These are phyloP conservation scores for Leptopterna dolabrata DNA, from an alignment of 2,888 invertebrate species.

Conservation along the genomic window DNA sequence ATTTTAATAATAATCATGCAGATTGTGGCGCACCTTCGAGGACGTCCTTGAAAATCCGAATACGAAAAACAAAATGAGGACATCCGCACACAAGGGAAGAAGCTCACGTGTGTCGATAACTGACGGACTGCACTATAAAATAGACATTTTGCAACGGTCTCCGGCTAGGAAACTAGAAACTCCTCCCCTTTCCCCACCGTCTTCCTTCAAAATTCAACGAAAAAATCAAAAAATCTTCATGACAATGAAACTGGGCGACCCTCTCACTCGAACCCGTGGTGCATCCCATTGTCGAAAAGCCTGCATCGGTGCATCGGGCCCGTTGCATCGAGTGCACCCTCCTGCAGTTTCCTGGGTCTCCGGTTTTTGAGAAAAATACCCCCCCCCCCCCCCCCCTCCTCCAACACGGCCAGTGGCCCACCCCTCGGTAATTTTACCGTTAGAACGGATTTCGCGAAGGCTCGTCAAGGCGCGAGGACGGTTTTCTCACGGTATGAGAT, in stretches of 20 bases:
- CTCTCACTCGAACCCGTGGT: not conserved
- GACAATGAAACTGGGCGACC: not conserved
- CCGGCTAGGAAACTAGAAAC: constrained; percentile 3
- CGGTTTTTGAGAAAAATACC: constrained; percentile 24
- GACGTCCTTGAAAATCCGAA: too few relatives aligned
- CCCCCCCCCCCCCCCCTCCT: not conserved
- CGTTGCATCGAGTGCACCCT: not conserved
- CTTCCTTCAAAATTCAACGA: not conserved
- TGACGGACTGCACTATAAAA: not conserved
- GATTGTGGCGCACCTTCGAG: too few relatives aligned
- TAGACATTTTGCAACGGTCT: not conserved
- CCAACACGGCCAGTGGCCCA: not conserved
- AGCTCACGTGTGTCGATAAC: not conserved
- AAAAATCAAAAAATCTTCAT: not conserved
- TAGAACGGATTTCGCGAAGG: not conserved
- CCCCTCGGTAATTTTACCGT: not conserved
- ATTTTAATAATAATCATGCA: too few relatives aligned
- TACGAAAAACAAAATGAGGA: too few relatives aligned
- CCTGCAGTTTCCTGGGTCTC: constrained; percentile 1
- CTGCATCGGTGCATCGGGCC: constrained; percentile 33
- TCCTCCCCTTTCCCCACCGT: not conserved
- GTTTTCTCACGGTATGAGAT: not conserved
- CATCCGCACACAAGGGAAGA: too few relatives aligned
- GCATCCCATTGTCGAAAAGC: constrained; percentile 43
- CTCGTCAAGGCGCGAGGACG: not conserved